A percentile compares a stretch with the other conserved stretches of the same genome.
Conservation (phyloP, 2,797 vertebrate species). For the Enteromius afrohamiltoni region DNA sequence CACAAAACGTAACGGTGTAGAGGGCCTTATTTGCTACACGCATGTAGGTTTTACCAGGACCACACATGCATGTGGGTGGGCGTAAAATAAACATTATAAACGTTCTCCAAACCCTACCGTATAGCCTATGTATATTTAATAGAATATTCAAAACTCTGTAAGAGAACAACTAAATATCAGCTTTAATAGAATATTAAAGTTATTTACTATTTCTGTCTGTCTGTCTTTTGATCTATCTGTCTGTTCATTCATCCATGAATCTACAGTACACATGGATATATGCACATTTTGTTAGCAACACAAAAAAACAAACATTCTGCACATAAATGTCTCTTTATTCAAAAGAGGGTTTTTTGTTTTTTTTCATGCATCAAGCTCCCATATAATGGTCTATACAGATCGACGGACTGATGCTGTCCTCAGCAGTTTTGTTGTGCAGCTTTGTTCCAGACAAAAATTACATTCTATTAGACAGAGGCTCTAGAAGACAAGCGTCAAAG, state of each 20-base stretch:
- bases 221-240: neutral
- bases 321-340: constrained; percentile 37
- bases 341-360: constrained; percentile 8
- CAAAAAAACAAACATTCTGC: constrained; percentile 19
- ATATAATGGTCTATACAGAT: neutral
- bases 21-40: neutral
- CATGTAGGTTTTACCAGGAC: no score
- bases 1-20: neutral
- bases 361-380: constrained; percentile 20
- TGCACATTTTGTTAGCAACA: neutral
- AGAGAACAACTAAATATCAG: neutral
- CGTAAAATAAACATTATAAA: no score
- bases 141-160: neutral
- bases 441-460: constrained; percentile 46
- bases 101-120: no score
- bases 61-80: no score
- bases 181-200: neutral
- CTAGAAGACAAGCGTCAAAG: constrained; percentile 34
- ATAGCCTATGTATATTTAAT: neutral
- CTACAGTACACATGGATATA: neutral
- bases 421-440: constrained; percentile 7
- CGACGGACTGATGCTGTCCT: neutral
- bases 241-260: neutral
- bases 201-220: neutral
- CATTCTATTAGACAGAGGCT: constrained; percentile 33